A percentile compares a stretch with the other conserved stretches of the same genome.
Conservation (phyloP, 2,797 vertebrate species). For the Pitangus sulphuratus region DNA sequence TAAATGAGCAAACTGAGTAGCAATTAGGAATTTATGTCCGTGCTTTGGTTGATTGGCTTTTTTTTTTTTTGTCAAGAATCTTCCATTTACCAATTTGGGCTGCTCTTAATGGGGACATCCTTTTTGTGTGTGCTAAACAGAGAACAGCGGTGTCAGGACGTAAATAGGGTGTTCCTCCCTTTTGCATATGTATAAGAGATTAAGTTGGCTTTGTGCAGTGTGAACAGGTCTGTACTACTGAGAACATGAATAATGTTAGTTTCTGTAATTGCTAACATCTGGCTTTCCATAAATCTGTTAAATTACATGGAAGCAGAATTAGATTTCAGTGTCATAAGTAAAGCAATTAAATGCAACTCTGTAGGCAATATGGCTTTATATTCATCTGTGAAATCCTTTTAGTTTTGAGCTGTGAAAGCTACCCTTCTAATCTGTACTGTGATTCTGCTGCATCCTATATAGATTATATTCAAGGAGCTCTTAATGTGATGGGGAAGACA, state of each 20-base stretch:
- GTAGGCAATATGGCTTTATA: constrained; percentile 62
- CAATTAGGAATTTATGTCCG: constrained; percentile 37
- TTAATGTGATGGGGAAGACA: not conserved
- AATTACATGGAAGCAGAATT: constrained; percentile 78
- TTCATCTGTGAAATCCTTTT: constrained; percentile 69
- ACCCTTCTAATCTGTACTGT: not conserved
- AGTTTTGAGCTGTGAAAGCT: constrained; percentile 23
- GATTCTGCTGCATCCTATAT: not conserved
- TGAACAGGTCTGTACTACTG: constrained; percentile 74
- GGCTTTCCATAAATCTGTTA: constrained; percentile 83
- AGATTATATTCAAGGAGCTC: not conserved
- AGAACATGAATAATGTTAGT: constrained; percentile 79
- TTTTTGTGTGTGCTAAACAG: constrained; percentile 56
- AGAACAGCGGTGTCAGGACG: constrained; percentile 39
- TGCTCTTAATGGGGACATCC: constrained; percentile 10
- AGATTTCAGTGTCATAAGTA: constrained; percentile 76
- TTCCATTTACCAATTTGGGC: constrained; percentile 25
- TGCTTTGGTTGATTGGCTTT: constrained; percentile 21
- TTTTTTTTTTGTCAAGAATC: constrained; percentile 48
- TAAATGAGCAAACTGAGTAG: not conserved
- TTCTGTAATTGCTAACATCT: constrained; percentile 83
- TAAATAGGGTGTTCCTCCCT: constrained; percentile 62
- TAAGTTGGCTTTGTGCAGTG: constrained; percentile 73
- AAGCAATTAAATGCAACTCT: constrained; percentile 76
- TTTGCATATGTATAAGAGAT: constrained; percentile 70